A percentile compares a stretch with the other conserved stretches of the same genome.
phyloP scores from a whole-genome alignment of 2,113 vertebrate species.

The Macrotis lagotis region DNA sequence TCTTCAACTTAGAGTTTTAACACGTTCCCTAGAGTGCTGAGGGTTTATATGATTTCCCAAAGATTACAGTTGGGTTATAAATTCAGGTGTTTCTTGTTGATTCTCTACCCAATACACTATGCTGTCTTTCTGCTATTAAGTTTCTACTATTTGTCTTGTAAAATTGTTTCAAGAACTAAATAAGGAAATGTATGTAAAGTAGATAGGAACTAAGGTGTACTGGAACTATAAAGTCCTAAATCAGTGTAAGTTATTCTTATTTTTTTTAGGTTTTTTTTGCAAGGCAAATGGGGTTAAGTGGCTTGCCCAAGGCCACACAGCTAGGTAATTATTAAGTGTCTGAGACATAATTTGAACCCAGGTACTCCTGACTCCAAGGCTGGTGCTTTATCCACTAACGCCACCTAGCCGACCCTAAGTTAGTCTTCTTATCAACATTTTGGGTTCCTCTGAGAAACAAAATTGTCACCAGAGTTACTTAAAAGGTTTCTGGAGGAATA shows the following conservation, averaged over 20 bases:
- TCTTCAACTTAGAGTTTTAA: neutral
- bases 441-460: conserved; percentile 21
- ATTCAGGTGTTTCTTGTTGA: neutral
- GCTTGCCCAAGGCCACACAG: too few relatives aligned
- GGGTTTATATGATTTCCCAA: neutral
- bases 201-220: neutral
- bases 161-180: neutral
- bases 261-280: too few relatives aligned
- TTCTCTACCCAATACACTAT: too few relatives aligned
- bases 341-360: too few relatives aligned
- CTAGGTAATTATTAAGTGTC: too few relatives aligned
- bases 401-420: too few relatives aligned
- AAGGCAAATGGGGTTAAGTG: too few relatives aligned
- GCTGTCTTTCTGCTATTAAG: neutral
- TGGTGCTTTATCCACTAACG: too few relatives aligned
- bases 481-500: conserved; percentile 47
- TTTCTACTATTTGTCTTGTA: neutral
- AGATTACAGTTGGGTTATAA: neutral
- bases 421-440: neutral
- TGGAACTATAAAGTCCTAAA: neutral
- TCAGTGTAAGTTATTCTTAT: neutral
- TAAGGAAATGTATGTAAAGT: neutral
- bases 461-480: conserved; percentile 36
- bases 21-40: neutral
- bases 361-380: too few relatives aligned